Evolutionary conservation across 2,888 invertebrate genomes (phyloP).

Genomic region (Sphaeridia pumilis): DNA sequence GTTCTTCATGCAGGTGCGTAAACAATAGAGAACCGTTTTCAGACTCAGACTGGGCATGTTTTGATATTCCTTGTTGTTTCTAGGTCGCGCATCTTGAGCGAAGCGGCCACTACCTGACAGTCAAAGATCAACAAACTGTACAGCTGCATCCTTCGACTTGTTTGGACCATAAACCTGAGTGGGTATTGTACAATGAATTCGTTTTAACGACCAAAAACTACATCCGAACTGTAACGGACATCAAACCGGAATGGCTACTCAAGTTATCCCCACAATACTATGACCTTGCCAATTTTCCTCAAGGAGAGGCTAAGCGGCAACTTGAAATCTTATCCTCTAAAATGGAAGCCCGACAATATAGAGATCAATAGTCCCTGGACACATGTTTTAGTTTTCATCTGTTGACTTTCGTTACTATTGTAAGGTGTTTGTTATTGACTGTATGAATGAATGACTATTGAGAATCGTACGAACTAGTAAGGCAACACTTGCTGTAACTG

Average conservation of each 20-base stretch:
- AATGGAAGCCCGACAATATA: slow-evolving; percentile 73
- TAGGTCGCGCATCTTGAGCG: slow-evolving; percentile 93
- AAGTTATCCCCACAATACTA: slow-evolving; percentile 97
- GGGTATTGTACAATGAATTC: slow-evolving; percentile 99
- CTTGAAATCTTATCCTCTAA: slow-evolving; percentile 75
- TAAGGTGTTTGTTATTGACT: too few relatives aligned
- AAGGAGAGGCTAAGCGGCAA: slow-evolving; percentile 90
- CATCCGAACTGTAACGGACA: slow-evolving; percentile 95
- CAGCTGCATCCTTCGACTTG: slow-evolving; percentile 98
- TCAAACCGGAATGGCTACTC: slow-evolving; percentile 92
- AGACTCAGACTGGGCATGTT: too few relatives aligned
- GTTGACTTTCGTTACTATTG: too few relatives aligned
- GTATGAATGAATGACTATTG: too few relatives aligned
- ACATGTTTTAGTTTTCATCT: too few relatives aligned
- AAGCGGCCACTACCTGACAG: slow-evolving; percentile 95
- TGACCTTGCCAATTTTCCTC: slow-evolving; percentile 94
- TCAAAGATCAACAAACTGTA: slow-evolving; percentile 98
- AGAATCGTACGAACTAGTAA: too few relatives aligned
- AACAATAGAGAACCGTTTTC: too few relatives aligned
- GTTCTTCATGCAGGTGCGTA: slow-evolving; percentile 94
- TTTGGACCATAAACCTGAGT: slow-evolving; percentile 98
- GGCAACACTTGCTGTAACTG: too few relatives aligned
- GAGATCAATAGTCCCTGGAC: slow-evolving; percentile 52
- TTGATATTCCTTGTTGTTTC: slow-evolving; percentile 17
- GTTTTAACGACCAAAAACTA: slow-evolving; percentile 99